Percentiles rank a stretch among this genome's conserved stretches.
Conservation (phyloP, 2,888 invertebrate genomes). For the Sesia apiformis region DNA sequence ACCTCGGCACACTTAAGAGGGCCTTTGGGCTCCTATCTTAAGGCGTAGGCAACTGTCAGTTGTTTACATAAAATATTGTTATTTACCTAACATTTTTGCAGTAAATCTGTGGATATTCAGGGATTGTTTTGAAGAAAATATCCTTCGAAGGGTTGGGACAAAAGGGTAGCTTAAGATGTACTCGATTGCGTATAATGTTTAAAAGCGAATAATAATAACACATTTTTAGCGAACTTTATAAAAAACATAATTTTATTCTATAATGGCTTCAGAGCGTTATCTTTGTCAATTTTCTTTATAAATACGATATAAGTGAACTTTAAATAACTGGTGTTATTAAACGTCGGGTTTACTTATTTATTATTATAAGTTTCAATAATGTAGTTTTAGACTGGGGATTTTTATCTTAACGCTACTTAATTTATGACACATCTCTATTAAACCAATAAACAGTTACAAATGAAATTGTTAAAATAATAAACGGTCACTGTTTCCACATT, state of each 20-base stretch:
- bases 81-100: slow-evolving; percentile 66
- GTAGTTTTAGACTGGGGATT: no score
- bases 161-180: slow-evolving; percentile 4
- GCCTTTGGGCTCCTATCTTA: slow-evolving; percentile 33
- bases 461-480: no score
- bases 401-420: no score
- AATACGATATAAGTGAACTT: no score
- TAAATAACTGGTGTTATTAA: no score
- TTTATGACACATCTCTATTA: no score
- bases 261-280: not conserved
- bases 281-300: not conserved
- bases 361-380: no score
- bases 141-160: slow-evolving; percentile 23
- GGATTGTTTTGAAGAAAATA: slow-evolving; percentile 47
- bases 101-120: slow-evolving; percentile 62
- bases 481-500: no score
- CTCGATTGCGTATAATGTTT: not conserved
- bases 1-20: slow-evolving; percentile 38
- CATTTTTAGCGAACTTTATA: no score
- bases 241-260: no score
- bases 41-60: slow-evolving; percentile 18
- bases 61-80: slow-evolving; percentile 68
- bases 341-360: no score
- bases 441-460: no score
- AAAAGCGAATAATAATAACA: not conserved